A percentile compares a stretch with the other conserved stretches of the same genome.
Evolutionary conservation across 1,140 invertebrate species (phyloP).

Genomic region (Rhyacophila brunnea): DNA sequence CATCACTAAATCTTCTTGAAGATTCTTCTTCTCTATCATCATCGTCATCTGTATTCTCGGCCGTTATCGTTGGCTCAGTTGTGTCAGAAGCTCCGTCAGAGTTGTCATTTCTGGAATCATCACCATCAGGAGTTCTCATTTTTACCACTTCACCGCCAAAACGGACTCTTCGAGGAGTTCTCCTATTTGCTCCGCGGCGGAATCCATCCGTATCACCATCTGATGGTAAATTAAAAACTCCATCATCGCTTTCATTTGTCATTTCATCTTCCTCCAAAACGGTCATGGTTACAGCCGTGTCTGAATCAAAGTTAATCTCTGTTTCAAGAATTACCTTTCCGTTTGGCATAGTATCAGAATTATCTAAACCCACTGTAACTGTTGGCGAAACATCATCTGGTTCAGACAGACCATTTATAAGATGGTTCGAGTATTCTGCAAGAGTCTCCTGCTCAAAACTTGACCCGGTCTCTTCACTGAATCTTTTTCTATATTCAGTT

Average conservation of each 20-base stretch:
- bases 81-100: too few relatives aligned
- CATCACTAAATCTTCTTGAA: constrained; percentile 11
- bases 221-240: constrained; percentile 33
- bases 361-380: constrained; percentile 27
- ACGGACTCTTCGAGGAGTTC: constrained; percentile 63
- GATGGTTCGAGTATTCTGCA: not conserved
- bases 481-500: not conserved
- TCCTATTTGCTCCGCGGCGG: constrained; percentile 54
- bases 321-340: constrained; percentile 74
- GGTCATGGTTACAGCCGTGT: constrained; percentile 77
- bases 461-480: constrained; percentile 1
- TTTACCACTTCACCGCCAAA: constrained; percentile 83
- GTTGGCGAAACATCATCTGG: not conserved
- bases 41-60: constrained; percentile 50
- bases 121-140: constrained; percentile 78
- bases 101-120: constrained; percentile 37
- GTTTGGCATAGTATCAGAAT: constrained; percentile 32
- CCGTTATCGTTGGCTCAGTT: too few relatives aligned
- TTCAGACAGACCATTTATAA: not conserved
- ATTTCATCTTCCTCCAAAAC: constrained; percentile 67
- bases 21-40: constrained; percentile 35
- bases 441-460: not conserved
- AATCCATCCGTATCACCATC: constrained; percentile 53
- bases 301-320: constrained; percentile 74
- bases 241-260: constrained; percentile 53